phyloP scores from a whole-genome alignment of 2,113 vertebrate species.

The Paradisaea rubra region DNA sequence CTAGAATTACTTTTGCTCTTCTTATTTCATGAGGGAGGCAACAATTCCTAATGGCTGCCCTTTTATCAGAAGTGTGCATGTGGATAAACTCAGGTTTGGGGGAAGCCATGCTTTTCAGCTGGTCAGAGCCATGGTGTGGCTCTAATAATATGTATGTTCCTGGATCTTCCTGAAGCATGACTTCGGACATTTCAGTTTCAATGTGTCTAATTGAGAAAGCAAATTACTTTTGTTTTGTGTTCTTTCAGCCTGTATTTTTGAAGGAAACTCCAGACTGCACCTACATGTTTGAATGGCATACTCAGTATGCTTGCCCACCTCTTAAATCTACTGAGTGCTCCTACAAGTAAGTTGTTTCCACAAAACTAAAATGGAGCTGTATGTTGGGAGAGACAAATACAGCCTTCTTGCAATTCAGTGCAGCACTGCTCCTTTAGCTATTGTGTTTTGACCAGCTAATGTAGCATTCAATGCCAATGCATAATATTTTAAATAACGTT shows the following conservation, averaged over 20 bases:
- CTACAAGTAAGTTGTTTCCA: conserved; percentile 77
- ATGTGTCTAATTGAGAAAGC: background rate
- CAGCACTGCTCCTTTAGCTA: background rate
- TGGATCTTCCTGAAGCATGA: background rate
- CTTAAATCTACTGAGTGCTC: conserved; percentile 85
- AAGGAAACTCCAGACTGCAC: conserved; percentile 90
- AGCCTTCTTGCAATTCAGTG: background rate
- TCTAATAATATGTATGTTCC: background rate
- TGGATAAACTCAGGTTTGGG: background rate
- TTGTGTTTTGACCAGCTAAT: background rate
- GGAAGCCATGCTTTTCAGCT: background rate
- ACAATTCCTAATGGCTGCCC: background rate
- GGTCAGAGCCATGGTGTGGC: background rate
- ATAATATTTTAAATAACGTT: background rate
- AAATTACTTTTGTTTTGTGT: background rate
- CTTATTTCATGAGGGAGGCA: background rate
- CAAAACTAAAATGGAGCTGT: background rate
- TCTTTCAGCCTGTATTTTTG: conserved; percentile 79
- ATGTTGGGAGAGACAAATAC: background rate
- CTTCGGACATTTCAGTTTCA: background rate
- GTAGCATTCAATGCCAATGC: background rate
- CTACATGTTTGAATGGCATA: conserved; percentile 92
- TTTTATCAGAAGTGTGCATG: background rate
- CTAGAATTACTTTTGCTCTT: background rate
- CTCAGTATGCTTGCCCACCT: conserved; percentile 83